Evolutionary conservation across 2,888 invertebrate species (phyloP).

Genomic region (Allolobophora icterica): DNA sequence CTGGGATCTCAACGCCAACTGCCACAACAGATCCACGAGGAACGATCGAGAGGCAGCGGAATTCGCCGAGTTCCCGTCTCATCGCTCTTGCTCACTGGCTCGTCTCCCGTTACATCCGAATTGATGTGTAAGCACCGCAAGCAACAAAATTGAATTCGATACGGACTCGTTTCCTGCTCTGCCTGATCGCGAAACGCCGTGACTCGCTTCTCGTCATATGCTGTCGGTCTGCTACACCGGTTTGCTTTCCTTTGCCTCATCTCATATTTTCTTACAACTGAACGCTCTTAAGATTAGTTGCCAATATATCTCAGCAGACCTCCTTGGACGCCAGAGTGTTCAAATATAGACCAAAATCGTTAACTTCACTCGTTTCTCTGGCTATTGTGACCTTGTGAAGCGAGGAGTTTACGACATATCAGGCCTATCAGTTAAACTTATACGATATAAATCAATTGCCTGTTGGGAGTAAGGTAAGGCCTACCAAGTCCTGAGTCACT

Average conservation of each 20-base stretch:
- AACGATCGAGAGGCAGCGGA: background rate
- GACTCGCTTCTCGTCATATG: background rate
- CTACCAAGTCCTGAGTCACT: too few relatives aligned
- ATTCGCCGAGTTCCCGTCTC: background rate
- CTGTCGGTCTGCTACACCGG: background rate
- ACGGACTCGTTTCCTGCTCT: background rate
- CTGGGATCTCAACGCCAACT: background rate
- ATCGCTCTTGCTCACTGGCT: background rate
- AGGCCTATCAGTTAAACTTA: background rate
- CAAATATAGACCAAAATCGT: background rate
- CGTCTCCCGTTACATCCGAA: background rate
- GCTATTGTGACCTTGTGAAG: background rate
- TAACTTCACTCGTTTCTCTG: too few relatives aligned
- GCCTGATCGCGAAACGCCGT: background rate
- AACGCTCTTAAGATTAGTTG: background rate
- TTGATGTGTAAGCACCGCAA: slow-evolving; percentile 5
- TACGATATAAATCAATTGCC: too few relatives aligned
- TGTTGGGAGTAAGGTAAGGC: too few relatives aligned
- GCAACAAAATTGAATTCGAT: slow-evolving; percentile 6
- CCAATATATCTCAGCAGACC: background rate
- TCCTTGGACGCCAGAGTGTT: background rate
- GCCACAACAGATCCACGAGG: background rate
- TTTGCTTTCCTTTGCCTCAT: background rate
- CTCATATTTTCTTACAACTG: background rate
- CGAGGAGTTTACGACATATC: background rate